A percentile compares a stretch with the other conserved stretches of the same genome.
These are phyloP conservation scores for Pseudopipra pipra DNA, from an alignment of 2,113 vertebrate genomes.

Conservation along the genomic window DNA sequence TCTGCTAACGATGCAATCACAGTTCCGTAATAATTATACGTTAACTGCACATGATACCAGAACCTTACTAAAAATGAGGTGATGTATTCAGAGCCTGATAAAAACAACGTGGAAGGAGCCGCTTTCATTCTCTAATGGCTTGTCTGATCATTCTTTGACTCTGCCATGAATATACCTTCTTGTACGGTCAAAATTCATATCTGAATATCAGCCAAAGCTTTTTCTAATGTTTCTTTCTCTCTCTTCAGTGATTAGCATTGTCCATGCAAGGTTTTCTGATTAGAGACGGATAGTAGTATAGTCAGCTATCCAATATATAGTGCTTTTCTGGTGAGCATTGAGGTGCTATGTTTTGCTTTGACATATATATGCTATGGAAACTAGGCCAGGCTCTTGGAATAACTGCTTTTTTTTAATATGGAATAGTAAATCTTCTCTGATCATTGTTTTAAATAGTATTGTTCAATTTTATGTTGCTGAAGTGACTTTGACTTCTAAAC, in stretches of 20 bases:
- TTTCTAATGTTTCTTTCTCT: background rate
- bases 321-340: background rate
- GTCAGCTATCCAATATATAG: background rate
- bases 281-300: background rate
- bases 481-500: slow-evolving; percentile 27
- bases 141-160: slow-evolving; percentile 23
- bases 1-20: slow-evolving; percentile 52
- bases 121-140: background rate
- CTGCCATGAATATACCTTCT: slow-evolving; percentile 18
- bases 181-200: background rate
- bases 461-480: slow-evolving; percentile 7
- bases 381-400: background rate
- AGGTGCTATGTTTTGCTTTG: background rate
- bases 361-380: background rate
- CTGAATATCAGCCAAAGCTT: background rate
- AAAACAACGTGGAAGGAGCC: slow-evolving; percentile 16
- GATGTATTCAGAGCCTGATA: slow-evolving; percentile 20
- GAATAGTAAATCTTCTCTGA: background rate
- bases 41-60: slow-evolving; percentile 52
- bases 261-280: background rate
- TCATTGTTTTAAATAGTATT: background rate
- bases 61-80: slow-evolving; percentile 54
- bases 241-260: background rate
- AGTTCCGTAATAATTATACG: slow-evolving; percentile 41
- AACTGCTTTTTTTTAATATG: background rate